phyloP scores from a whole-genome alignment of 1,140 invertebrate species.

The Ceratosolen solmsi region DNA sequence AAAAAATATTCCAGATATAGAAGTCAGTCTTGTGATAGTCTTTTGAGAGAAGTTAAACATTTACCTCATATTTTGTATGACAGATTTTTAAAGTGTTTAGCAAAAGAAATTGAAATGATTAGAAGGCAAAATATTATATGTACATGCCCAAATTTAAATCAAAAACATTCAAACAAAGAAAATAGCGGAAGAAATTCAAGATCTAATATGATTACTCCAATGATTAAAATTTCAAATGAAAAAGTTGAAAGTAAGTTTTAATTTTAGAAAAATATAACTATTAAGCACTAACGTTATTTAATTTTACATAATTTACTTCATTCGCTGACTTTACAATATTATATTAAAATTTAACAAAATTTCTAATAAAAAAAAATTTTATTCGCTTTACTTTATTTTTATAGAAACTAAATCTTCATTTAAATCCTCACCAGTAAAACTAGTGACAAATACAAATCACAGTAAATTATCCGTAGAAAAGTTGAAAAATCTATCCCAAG shows the following conservation, averaged over 20 bases:
- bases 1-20: slow-evolving; percentile 24
- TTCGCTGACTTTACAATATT: too few species aligned
- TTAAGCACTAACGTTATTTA: too few species aligned
- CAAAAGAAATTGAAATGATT: slow-evolving; percentile 48
- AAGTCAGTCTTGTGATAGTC: slow-evolving; percentile 48
- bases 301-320: too few species aligned
- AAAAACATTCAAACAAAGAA: slow-evolving; percentile 36
- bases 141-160: slow-evolving; percentile 22
- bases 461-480: slow-evolving; percentile 31
- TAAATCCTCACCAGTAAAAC: background rate
- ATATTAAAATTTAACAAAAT: background rate
- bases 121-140: slow-evolving; percentile 46
- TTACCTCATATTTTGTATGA: slow-evolving; percentile 49
- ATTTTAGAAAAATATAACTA: background rate
- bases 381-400: background rate
- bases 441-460: background rate
- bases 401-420: slow-evolving; percentile 9
- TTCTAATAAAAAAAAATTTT: background rate
- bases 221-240: slow-evolving; percentile 22
- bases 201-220: background rate
- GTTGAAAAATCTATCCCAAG: slow-evolving; percentile 8
- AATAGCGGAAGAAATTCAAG: slow-evolving; percentile 28
- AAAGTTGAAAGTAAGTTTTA: slow-evolving; percentile 17
- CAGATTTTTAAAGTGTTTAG: slow-evolving; percentile 48
- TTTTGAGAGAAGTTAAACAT: slow-evolving; percentile 48